A percentile compares a stretch with the other conserved stretches of the same genome.
Conservation (phyloP, 2,888 invertebrate species). For the Scelioninae gen. 2 region DNA sequence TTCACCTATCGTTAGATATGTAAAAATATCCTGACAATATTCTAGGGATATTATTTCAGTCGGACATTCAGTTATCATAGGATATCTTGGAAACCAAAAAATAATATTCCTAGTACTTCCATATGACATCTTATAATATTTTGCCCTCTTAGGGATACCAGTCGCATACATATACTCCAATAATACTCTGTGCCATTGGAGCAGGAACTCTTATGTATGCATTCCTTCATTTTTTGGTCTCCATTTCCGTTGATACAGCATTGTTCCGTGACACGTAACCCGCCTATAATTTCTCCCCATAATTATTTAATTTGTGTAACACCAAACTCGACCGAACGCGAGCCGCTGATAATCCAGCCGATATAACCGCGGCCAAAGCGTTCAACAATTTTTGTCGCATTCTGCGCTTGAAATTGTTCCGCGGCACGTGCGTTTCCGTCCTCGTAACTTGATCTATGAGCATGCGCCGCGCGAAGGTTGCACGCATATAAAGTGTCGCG, state of each 20-base stretch:
- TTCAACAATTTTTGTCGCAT: conserved; percentile 10
- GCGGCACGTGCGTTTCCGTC: conserved; percentile 28
- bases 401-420: conserved; percentile 17
- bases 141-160: too few relatives aligned
- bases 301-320: background rate
- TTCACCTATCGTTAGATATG: too few relatives aligned
- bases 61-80: too few relatives aligned
- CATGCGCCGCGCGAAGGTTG: conserved; percentile 19
- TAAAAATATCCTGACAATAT: too few relatives aligned
- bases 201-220: too few relatives aligned
- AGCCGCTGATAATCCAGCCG: background rate
- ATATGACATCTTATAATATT: too few relatives aligned
- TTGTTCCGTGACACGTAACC: conserved; percentile 23
- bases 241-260: conserved; percentile 26
- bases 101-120: too few relatives aligned
- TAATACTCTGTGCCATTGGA: background rate
- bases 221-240: background rate
- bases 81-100: too few relatives aligned
- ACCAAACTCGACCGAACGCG: background rate
- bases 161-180: too few relatives aligned
- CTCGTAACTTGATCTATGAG: conserved; percentile 25
- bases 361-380: background rate
- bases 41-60: too few relatives aligned
- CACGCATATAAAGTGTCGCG: conserved; percentile 24
- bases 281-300: conserved; percentile 29